A percentile compares a stretch with the other conserved stretches of the same genome.
These are phyloP conservation scores for Phrynocephalus guinanensis DNA, from an alignment of 2,797 vertebrate genomes.

Conservation along the genomic window DNA sequence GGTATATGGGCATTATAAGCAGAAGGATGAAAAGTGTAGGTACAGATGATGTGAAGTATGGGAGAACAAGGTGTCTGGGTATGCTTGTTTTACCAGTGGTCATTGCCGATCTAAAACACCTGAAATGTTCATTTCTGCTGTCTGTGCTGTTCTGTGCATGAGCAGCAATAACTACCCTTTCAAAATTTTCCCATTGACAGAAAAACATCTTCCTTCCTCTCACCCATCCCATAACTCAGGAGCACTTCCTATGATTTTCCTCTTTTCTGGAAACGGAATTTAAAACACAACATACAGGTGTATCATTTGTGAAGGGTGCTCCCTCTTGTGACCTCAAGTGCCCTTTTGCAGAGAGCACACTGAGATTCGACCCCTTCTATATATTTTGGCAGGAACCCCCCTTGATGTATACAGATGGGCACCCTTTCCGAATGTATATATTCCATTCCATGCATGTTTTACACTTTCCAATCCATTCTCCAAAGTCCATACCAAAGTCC, in stretches of 20 bases:
- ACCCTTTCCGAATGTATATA: neutral
- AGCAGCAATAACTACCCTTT: neutral
- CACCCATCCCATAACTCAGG: neutral
- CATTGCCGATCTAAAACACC: slow-evolving; percentile 2
- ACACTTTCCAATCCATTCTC: neutral
- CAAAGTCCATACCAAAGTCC: neutral
- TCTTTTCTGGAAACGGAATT: neutral
- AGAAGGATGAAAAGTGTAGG: neutral
- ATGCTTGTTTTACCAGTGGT: neutral
- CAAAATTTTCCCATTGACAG: neutral
- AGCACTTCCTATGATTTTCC: neutral
- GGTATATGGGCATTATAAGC: neutral
- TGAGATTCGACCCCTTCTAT: neutral
- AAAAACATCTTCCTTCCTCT: too few species aligned
- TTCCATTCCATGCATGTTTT: neutral
- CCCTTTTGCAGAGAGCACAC: slow-evolving; percentile 5
- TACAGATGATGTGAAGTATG: neutral
- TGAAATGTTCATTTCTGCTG: slow-evolving; percentile 10
- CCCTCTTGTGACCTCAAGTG: neutral
- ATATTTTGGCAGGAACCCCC: neutral
- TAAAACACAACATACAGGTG: neutral
- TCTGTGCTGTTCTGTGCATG: slow-evolving; percentile 2
- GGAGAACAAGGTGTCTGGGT: neutral
- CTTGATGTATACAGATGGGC: neutral
- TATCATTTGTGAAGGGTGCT: neutral